phyloP scores from a whole-genome alignment of 2,888 invertebrate species.

The Siphonodentalium dalli region DNA sequence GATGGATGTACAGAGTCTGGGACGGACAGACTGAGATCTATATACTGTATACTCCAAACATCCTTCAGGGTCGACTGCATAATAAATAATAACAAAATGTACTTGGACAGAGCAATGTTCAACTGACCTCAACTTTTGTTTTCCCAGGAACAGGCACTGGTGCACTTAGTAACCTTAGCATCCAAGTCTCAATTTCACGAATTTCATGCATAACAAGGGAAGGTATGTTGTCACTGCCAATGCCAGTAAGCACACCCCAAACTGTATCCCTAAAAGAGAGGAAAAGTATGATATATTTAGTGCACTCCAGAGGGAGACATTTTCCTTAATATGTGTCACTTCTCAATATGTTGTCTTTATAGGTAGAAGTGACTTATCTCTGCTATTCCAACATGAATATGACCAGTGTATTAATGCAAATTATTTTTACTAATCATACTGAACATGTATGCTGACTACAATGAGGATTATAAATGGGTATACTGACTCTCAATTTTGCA shows the following conservation, averaged over 20 bases:
- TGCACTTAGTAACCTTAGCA: conserved; percentile 90
- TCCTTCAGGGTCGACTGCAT: not conserved
- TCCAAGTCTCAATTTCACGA: conserved; percentile 98
- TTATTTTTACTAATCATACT: no score
- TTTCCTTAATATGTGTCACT: no score
- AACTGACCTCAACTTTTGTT: conserved; percentile 76
- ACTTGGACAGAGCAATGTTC: no score
- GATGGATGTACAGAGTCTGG: conserved; percentile 1
- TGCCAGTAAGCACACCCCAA: conserved; percentile 88
- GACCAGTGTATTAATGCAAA: no score
- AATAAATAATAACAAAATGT: not conserved
- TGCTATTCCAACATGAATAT: no score
- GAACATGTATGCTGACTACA: no score
- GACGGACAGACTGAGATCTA: not conserved
- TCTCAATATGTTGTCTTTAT: no score
- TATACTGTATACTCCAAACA: not conserved
- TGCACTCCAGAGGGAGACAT: no score
- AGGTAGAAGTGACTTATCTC: no score
- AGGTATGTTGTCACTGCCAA: conserved; percentile 63
- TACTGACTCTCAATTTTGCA: no score
- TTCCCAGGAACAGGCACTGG: conserved; percentile 98
- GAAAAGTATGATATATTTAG: not conserved
- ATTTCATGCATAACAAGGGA: conserved; percentile 87
- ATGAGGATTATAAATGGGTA: no score
- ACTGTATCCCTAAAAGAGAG: conserved; percentile 81